Evolutionary conservation across 2,113 vertebrate genomes (phyloP).

Genomic region (Antechinus flavipes): DNA sequence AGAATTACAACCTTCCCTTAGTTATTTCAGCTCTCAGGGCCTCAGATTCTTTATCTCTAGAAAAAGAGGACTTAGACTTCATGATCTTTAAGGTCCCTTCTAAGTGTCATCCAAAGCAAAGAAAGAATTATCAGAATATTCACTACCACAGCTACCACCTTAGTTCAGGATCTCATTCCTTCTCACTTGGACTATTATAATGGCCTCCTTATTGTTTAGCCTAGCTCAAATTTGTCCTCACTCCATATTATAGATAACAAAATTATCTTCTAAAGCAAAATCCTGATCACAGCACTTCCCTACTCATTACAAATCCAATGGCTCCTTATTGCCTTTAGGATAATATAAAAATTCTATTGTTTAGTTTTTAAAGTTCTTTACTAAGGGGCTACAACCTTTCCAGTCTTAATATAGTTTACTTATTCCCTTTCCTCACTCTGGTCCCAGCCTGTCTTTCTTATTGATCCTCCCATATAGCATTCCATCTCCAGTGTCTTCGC

Average conservation of each 20-base stretch:
- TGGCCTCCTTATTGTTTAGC: neutral
- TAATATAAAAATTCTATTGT: neutral
- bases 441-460: neutral
- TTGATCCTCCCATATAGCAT: too few relatives aligned
- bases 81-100: neutral
- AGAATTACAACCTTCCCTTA: neutral
- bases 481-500: too few relatives aligned
- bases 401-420: neutral
- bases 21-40: too few relatives aligned
- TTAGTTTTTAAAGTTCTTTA: neutral
- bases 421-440: neutral
- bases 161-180: neutral
- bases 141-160: neutral
- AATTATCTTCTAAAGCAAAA: neutral
- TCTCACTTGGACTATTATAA: too few relatives aligned
- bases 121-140: neutral
- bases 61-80: neutral
- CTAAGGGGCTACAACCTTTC: neutral
- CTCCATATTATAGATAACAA: neutral
- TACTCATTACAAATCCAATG: neutral
- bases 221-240: neutral
- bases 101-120: neutral
- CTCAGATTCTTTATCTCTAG: neutral
- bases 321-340: neutral
- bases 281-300: neutral